These are phyloP conservation scores for Malthinus flaveolus DNA, from an alignment of 2,888 invertebrate genomes.

Conservation along the genomic window DNA sequence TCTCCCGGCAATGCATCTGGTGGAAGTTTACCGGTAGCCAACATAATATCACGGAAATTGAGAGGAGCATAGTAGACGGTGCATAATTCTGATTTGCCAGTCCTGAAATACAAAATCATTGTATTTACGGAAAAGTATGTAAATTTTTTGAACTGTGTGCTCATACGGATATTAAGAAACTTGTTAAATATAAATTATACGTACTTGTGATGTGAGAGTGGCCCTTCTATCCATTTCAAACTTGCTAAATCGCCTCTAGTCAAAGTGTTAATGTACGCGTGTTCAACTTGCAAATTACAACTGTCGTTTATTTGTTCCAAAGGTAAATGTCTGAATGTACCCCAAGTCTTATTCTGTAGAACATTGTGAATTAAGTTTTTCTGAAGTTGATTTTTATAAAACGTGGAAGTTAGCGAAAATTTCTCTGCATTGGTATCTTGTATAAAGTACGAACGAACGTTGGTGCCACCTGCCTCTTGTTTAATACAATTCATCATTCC, in stretches of 20 bases:
- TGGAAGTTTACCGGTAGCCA: conserved; percentile 95
- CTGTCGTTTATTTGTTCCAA: conserved; percentile 57
- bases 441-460: conserved; percentile 73
- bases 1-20: conserved; percentile 95
- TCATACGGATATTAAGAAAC: too few relatives aligned
- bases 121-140: background rate
- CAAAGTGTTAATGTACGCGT: conserved; percentile 93
- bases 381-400: conserved; percentile 66
- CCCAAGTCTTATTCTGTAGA: conserved; percentile 80
- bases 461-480: conserved; percentile 81
- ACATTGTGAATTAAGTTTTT: conserved; percentile 88
- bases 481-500: conserved; percentile 91
- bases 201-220: conserved; percentile 65
- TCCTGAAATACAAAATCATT: conserved; percentile 38
- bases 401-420: conserved; percentile 61
- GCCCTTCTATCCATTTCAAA: conserved; percentile 91
- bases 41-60: conserved; percentile 98
- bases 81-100: conserved; percentile 68
- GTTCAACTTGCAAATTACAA: conserved; percentile 69
- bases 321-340: conserved; percentile 80
- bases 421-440: conserved; percentile 65
- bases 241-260: conserved; percentile 93
- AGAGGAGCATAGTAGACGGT: conserved; percentile 91
- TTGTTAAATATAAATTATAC: conserved; percentile 34
- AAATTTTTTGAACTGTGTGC: background rate